Base-by-base conservation (phyloP, 2,113 vertebrate genomes). In the Drymodes brunneopygia region DNA sequence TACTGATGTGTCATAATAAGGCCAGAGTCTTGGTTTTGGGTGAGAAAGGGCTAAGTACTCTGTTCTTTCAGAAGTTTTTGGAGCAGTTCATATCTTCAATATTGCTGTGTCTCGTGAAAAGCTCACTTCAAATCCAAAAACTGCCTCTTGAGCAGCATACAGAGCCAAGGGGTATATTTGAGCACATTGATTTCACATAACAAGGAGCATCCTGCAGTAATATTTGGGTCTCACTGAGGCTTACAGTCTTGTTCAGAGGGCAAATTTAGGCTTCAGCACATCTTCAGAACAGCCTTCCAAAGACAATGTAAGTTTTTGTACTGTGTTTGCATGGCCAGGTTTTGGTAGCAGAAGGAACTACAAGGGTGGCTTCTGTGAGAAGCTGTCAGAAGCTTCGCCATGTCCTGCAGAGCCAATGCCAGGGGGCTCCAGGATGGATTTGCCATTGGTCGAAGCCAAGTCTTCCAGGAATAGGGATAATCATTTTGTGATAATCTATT, bases 261-360 rank as follows among this genome's bases (percentile, higher is more conserved):
- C 15, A 91, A 35, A 57, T 53, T 16, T 81, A 18, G 23, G 40
- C 14, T 18, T 75, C 33, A 56, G 8, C 18, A 0, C 15, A 61
- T 36, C 40, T 83, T 83, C 44, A 73, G 64, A 48, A 28, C 22
- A 71, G 33, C 10, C 24, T 71, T 70, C 18, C 57, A 75, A 67
- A 74, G 23, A 33, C 33, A 50, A 38, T 6, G 1, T 9, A 44
- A 45, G 13, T 23, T 62, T 11, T 12, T 66, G 6, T 31, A 12
- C 8, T 22, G 20, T 20, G 28, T 66, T 58, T 66, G 16, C 10
- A 29, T 4, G 6, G 19, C 9, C 38, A 25, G 23, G 20, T 40
- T 67, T 81, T 53, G 20, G 24, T 40, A 51, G 28, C 0, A 0
- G 5, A 4, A 15, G 2, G 10, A n/a, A n/a, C 13, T 60, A n/a